Base-by-base conservation (phyloP, 2,888 invertebrate genomes). In the Linyphia triangularis region DNA sequence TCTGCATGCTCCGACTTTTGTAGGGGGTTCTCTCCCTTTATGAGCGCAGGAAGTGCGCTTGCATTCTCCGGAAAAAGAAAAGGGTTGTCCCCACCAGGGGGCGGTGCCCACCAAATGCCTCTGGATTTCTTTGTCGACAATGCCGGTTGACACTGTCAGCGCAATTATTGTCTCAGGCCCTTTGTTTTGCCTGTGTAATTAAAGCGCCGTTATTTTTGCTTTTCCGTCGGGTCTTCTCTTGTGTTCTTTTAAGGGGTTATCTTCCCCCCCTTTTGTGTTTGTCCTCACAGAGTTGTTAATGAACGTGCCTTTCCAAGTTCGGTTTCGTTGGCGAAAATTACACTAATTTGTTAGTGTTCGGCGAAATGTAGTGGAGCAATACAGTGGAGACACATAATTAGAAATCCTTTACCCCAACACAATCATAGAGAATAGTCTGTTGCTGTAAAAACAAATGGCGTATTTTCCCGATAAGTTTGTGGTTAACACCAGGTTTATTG, bases 171-270 rank as follows among this genome's bases (percentile, higher is more conserved):
- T 88, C 67, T 73, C 81, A 67, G 57, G 16, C 16, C 51, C 81
- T 40, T 88, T 88, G 86, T 88, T 88, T 88, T 81, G 86, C 86
- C n/a, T 88, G 86, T 88, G 86, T 88, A 88, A 88, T 88, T 88
- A 88, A 88, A 81, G 73, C 73, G 10, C 72, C 81, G 51, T 63
- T 82, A 81, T 88, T 88, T 88, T 88, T 88, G 72, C 37, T 67
- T 33, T 26, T 26, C 24, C 4, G 19, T n/a, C 24, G 69, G 75
- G 43, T 57, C 51, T 83, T 43, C 9, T 9, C 9, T 51, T 33
- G 43, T n/a, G 78, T 88, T 88, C 86, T 88, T 81, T 88, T 81
- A 65, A 30, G 69, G 72, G 81, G 51, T n/a, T 16, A 67, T 75
- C 81, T 75, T 81, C 67, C 81, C 63, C 24, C 57, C 57, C 65